Evolutionary conservation across 2,113 vertebrate species (phyloP).

Genomic region (Pavo muticus): DNA sequence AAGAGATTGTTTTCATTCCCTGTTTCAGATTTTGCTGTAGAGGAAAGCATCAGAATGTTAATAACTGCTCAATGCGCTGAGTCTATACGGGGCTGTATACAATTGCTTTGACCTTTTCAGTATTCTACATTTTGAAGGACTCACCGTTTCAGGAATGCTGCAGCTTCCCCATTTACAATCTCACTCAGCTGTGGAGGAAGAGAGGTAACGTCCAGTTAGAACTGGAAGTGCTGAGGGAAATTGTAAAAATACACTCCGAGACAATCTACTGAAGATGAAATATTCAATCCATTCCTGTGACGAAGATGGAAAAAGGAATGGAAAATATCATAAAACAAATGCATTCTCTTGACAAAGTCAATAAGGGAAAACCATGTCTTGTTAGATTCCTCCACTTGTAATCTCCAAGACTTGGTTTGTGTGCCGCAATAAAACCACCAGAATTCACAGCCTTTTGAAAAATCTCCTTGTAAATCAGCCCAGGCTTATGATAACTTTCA

Average conservation of each 20-base stretch:
- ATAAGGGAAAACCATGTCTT: not conserved
- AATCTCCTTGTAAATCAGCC: not conserved
- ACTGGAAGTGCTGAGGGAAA: not conserved
- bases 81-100: not conserved
- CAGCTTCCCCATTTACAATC: not conserved
- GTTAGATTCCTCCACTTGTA: not conserved
- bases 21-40: not conserved
- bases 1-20: not conserved
- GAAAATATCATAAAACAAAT: constrained; percentile 20
- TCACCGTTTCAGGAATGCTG: not conserved
- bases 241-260: not conserved
- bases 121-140: constrained; percentile 11
- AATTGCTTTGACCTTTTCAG: constrained; percentile 50
- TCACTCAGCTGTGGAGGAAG: not conserved
- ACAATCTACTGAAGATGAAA: not conserved
- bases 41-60: not conserved
- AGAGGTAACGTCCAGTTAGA: not conserved
- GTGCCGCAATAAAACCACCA: not conserved
- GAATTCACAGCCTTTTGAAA: not conserved
- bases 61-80: not conserved
- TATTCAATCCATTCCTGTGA: not conserved
- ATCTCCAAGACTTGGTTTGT: not conserved
- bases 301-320: not conserved
- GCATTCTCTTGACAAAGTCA: not conserved
- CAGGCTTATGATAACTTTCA: not conserved